Evolutionary conservation across 2,797 vertebrate species (phyloP).

Genomic region (Anguilla megastoma): DNA sequence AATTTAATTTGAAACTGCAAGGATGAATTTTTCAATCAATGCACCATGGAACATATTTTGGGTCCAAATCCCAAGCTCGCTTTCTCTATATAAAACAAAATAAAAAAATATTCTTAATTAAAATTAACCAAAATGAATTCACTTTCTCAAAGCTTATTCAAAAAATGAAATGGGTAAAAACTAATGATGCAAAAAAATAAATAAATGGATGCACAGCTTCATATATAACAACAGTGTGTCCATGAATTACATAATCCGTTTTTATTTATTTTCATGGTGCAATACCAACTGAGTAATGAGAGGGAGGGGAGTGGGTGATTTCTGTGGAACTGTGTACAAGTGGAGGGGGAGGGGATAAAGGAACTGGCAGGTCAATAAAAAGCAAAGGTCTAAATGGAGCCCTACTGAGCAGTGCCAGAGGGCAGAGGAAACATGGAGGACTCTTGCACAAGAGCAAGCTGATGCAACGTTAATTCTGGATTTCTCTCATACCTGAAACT

Average conservation of each 20-base stretch:
- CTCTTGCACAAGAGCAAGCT: conserved; percentile 10
- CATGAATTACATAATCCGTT: not conserved
- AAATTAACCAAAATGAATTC: not conserved
- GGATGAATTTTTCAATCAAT: conserved; percentile 19
- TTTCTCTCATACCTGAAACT: not conserved
- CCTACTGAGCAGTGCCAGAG: conserved; percentile 45
- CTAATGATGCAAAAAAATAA: not conserved
- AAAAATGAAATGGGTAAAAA: not conserved
- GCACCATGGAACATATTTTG: not conserved
- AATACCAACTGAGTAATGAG: not conserved
- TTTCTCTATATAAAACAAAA: not conserved
- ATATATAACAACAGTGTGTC: not conserved
- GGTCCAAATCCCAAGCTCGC: not conserved
- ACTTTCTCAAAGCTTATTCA: not conserved
- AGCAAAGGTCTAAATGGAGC: conserved; percentile 53
- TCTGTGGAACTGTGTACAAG: not conserved
- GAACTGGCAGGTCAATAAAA: conserved; percentile 49
- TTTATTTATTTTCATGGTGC: not conserved
- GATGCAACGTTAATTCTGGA: conserved; percentile 16
- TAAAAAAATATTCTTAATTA: not conserved
- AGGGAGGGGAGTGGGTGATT: not conserved
- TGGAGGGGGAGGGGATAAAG: conserved; percentile 35
- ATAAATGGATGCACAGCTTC: not conserved
- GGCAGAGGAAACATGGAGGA: conserved; percentile 38
- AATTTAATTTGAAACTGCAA: conserved; percentile 37